Evolutionary conservation across 2,113 vertebrate species (phyloP), one percentile per base, ranked within the genome.

Genomic region (Blennius ocellaris): DNA sequence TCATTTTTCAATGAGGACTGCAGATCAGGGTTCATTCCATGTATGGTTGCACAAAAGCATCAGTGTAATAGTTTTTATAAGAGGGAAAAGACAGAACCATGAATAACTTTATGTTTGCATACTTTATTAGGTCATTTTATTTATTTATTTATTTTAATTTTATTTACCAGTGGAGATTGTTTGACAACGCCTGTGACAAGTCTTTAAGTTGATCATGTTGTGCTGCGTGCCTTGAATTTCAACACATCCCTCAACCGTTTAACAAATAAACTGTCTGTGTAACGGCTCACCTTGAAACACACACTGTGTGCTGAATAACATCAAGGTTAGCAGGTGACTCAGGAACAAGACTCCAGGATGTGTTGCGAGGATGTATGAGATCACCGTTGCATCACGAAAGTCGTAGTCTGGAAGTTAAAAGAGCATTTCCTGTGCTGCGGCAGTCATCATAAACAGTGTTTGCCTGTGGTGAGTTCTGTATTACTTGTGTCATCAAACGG

Each of bases 401-500:
- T n/a, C 51, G 58, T 1, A 44, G 65, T 60, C 14, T 59, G 38
- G 38, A 69, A 50, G 37, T 43, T 62, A 49, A 72, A 54, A 51
- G 58, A 53, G 0, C 12, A 62, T 65, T 63, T 64, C 52, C 70
- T 76, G 62, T 50, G 12, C 47, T 0, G 7, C n/a, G 30, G 73
- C 47, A 36, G 65, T 16, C 48, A 11, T 17, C 51, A 8, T 17
- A 53, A 79, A 76, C 51, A 78, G 68, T 65, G 59, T 64, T 73
- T 59, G 45, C 68, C 63, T 39, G 53, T 11, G 55, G 62, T 72
- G 57, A 59, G 8, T 58, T 21, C 65, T 51, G 8, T 63, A 37
- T 45, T 59, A 62, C 78, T 65, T 50, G 63, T 76, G 73, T 81
- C 73, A 75, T 75, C 63, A 76, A 74, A 80, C 57, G 77, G 55